These are phyloP conservation scores for Pterocles orientalis DNA, from an alignment of 2,113 vertebrate species.

Conservation along the genomic window DNA sequence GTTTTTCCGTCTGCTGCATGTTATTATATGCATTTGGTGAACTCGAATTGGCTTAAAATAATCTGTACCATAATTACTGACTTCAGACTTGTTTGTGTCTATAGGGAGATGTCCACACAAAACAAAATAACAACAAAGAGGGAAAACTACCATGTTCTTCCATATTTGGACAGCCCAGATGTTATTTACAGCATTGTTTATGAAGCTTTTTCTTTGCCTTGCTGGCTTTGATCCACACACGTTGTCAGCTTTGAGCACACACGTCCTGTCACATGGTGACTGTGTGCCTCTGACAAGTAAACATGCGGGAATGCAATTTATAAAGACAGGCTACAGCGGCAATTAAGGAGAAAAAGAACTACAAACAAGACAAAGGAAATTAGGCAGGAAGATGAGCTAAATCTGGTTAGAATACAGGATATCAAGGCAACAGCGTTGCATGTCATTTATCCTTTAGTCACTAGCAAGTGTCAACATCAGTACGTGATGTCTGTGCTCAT, in stretches of 20 bases:
- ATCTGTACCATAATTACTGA: slow-evolving; percentile 47
- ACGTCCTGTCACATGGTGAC: slow-evolving; percentile 82
- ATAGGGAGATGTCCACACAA: slow-evolving; percentile 64
- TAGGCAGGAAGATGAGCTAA: slow-evolving; percentile 64
- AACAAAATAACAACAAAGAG: slow-evolving; percentile 76
- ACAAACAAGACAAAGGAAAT: slow-evolving; percentile 71
- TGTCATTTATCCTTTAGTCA: slow-evolving; percentile 48
- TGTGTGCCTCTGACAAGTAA: slow-evolving; percentile 73
- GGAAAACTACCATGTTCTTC: slow-evolving; percentile 71
- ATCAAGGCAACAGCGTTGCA: slow-evolving; percentile 37
- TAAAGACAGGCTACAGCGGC: slow-evolving; percentile 54
- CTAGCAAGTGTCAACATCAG: slow-evolving; percentile 38
- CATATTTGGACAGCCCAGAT: slow-evolving; percentile 78
- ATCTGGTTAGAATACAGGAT: slow-evolving; percentile 68
- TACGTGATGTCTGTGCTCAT: slow-evolving; percentile 3
- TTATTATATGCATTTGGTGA: slow-evolving; percentile 44
- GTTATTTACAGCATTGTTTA: slow-evolving; percentile 83
- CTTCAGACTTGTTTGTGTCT: slow-evolving; percentile 72
- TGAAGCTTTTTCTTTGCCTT: slow-evolving; percentile 75
- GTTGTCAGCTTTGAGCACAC: slow-evolving; percentile 78
- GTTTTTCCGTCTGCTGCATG: slow-evolving; percentile 55
- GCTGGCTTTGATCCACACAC: slow-evolving; percentile 79
- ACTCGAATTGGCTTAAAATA: slow-evolving; percentile 69
- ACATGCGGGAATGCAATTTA: slow-evolving; percentile 74
- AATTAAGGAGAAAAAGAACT: slow-evolving; percentile 60